These are phyloP conservation scores for Parauchenoglanis ngamensis DNA, from an alignment of 2,797 vertebrate genomes.

Conservation along the genomic window DNA sequence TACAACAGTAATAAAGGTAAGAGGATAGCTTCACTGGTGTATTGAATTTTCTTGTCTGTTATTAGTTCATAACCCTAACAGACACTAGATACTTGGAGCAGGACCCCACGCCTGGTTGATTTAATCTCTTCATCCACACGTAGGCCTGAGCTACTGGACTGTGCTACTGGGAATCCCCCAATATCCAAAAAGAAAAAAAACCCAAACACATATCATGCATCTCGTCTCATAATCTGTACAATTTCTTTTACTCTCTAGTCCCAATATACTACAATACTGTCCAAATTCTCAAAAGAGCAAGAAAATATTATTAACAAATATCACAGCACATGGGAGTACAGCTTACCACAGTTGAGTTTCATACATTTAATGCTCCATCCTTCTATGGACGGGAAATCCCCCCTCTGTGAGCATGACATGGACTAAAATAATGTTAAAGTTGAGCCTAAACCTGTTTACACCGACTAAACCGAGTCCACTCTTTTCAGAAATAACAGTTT, in stretches of 20 bases:
- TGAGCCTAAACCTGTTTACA: neutral
- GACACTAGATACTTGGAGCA: slow-evolving; percentile 5
- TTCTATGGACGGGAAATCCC: neutral
- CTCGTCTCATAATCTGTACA: neutral
- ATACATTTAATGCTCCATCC: neutral
- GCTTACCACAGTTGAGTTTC: neutral
- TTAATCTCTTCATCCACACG: neutral
- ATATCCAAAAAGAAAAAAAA: neutral
- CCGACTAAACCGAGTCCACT: neutral
- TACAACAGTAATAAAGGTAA: neutral
- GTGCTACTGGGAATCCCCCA: neutral
- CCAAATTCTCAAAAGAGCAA: neutral
- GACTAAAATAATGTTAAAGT: neutral
- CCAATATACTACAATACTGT: neutral
- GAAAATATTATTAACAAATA: neutral
- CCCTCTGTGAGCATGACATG: neutral
- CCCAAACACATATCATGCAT: too few relatives aligned
- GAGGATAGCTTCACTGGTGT: neutral
- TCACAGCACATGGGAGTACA: neutral
- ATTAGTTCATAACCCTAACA: slow-evolving; percentile 12
- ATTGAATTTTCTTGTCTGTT: neutral
- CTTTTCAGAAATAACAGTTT: neutral
- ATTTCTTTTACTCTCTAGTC: neutral
- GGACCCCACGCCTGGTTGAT: neutral
- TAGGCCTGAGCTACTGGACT: neutral